Base-by-base conservation (phyloP, 1,140 invertebrate species). In the Andrena cerasifolii region DNA sequence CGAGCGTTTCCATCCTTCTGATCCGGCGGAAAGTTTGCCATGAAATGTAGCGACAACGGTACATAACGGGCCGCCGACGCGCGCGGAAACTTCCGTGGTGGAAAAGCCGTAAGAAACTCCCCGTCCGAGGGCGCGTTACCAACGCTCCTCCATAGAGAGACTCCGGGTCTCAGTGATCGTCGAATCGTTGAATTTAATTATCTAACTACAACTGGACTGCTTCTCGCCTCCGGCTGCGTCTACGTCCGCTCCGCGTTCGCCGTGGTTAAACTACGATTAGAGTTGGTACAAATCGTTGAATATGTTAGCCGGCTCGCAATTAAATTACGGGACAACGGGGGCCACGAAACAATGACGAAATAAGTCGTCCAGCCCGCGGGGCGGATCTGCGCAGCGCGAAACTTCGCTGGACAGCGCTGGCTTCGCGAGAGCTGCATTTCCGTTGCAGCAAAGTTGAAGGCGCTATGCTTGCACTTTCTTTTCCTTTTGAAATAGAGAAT, bases 21-120 rank as follows among this genome's bases (percentile, higher is more conserved):
- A 43, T 66, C 33, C 61, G 43, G 36, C 21, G 61, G 61, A 83
- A 87, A 86, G 56, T 85, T 86, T 81, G 72, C 86, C 81, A 83
- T 87, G 84, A 86, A 86, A 87, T 85, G 86, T 86, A 86, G 87
- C 83, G 86, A 85, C 86, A 88, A 85, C 67, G 66, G 75, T 56
- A 33, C 86, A 83, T 86, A 87, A 87, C 67, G 62, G 70, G 66
- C 28, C 12, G 26, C 54, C 53, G 31, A 14, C 28, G 36, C 65
- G 26, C 45, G 36, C 14, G n/a, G 16, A 26, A 77, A 77, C 54
- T 77, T 77, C 24, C 45, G 1, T 16, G 18, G 1, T 16, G 18
- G 74, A 45, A 36, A 36, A 70, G 58, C 56, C 82, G 71, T 63
- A 78, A 75, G 72, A 79, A 84, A 63, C 26, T 53, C 31, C 24